Conservation (phyloP, 1,140 invertebrate species). For the Physella acuta region DNA sequence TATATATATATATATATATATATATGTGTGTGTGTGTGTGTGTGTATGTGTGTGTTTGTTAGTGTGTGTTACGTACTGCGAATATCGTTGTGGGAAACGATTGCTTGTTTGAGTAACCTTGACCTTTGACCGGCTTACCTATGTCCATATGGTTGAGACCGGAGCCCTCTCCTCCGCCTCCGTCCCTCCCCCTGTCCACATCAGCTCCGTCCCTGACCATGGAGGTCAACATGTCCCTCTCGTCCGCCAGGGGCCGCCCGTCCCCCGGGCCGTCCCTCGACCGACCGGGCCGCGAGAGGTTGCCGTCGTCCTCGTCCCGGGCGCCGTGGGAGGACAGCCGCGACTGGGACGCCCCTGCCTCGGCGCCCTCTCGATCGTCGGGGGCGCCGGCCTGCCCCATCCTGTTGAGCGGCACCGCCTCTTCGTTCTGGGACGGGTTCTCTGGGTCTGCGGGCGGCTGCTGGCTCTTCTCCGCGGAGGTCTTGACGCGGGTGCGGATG, state of each 20-base stretch:
- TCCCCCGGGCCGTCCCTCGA: neutral
- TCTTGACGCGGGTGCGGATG: slow-evolving; percentile 37
- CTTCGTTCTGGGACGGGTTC: slow-evolving; percentile 31
- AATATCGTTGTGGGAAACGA: neutral
- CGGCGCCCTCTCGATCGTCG: neutral
- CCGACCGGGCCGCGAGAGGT: too few species aligned
- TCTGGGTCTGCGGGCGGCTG: slow-evolving; percentile 14
- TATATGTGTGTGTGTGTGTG: too few species aligned
- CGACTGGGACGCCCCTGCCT: neutral
- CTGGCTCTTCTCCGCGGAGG: slow-evolving; percentile 39
- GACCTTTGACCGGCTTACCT: too few species aligned
- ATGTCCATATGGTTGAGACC: slow-evolving; percentile 1
- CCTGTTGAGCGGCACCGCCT: slow-evolving; percentile 45
- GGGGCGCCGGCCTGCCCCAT: slow-evolving; percentile 20
- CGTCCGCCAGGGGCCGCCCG: neutral
- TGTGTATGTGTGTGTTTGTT: neutral
- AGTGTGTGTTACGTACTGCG: neutral
- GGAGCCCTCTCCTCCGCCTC: neutral
- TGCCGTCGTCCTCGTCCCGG: too few species aligned
- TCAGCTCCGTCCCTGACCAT: neutral
- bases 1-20: too few species aligned
- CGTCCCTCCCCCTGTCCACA: slow-evolving; percentile 8
- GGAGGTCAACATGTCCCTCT: neutral
- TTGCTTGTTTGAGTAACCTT: too few species aligned
- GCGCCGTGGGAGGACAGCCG: neutral